These are phyloP conservation scores for Dysmachus trigonus DNA, from an alignment of 2,888 invertebrate genomes.

Conservation along the genomic window DNA sequence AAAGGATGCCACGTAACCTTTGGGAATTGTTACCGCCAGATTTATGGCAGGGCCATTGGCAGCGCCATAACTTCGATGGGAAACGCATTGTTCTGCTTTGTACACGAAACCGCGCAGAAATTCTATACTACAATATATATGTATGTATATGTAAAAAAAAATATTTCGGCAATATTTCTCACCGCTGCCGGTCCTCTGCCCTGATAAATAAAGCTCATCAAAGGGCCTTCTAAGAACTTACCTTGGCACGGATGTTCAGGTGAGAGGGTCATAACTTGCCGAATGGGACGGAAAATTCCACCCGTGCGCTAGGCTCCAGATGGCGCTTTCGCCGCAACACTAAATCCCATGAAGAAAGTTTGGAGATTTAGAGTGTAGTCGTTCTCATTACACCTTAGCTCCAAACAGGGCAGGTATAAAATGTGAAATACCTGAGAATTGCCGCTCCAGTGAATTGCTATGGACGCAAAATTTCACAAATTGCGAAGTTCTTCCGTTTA, in stretches of 20 bases:
- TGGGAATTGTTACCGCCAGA: not conserved
- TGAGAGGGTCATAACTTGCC: not conserved
- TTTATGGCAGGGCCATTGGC: not conserved
- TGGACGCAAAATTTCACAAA: not conserved
- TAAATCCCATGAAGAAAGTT: not conserved
- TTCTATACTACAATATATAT: not conserved
- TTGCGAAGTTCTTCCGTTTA: not conserved
- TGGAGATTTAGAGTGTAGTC: not conserved
- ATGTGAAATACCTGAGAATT: not conserved
- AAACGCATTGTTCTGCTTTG: not conserved
- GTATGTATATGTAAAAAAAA: not conserved
- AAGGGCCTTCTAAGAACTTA: not conserved
- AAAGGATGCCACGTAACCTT: not conserved
- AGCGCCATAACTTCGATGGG: not conserved
- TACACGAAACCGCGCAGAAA: not conserved
- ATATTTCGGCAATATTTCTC: not conserved
- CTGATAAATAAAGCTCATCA: not conserved
- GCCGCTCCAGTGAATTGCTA: not conserved
- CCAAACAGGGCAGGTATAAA: not conserved
- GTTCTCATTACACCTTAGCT: not conserved
- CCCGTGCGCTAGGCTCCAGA: not conserved
- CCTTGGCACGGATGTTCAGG: not conserved
- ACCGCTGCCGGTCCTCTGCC: not conserved
- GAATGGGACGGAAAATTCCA: not conserved
- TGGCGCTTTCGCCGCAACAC: not conserved